Base-by-base conservation (phyloP, 2,797 vertebrate genomes). In the Lepilemur ruficaudatus region DNA sequence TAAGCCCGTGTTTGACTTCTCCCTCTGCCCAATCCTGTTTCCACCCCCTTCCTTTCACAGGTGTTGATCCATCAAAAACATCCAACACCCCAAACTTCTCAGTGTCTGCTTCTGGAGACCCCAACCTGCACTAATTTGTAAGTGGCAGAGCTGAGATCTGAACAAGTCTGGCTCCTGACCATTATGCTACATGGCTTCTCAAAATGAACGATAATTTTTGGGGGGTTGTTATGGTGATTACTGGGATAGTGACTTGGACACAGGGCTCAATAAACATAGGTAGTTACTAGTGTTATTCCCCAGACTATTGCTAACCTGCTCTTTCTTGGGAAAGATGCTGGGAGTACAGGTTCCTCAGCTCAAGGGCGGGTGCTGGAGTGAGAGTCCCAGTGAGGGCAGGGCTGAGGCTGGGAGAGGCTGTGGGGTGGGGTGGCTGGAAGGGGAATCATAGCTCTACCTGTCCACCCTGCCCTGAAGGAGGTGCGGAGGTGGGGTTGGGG, bases 341-440 rank as follows among this genome's bases (percentile, higher is more conserved):
- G 61, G 38, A 65, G 69, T 35, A 85, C 93, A 85, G 92, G 79
- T 94, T 92, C 69, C 72, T 76, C 41, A 67, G 65, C 59, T 32
- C 59, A 35, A 10, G 50, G 70, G 76, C 76, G n/a, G 75, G 76
- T 38, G 50, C 76, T 65, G 0, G 10, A 41, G 69, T 11, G 84
- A 65, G 48, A 78, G 69, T 82, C 61, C 69, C 59, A 81, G 57
- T 15, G 57, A 95, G 96, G 94, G 97, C 2, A 48, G 43, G 87
- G 95, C 65, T 20, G 65, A 79, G 89, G 23, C 75, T 82, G 78
- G 95, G 97, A 96, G 94, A 91, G 96, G 96, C 89, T 6, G 28
- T 22, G 30, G 82, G 92, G 95, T 93, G 96, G 78, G 93, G 96
- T 83, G 81, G 79, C 20, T 87, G 84, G 41, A n/a, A 25, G 80